Percentiles rank a stretch among this genome's conserved stretches.
These are phyloP conservation scores for Oplegnathus fasciatus DNA, from an alignment of 2,113 vertebrate species.

Conservation along the genomic window DNA sequence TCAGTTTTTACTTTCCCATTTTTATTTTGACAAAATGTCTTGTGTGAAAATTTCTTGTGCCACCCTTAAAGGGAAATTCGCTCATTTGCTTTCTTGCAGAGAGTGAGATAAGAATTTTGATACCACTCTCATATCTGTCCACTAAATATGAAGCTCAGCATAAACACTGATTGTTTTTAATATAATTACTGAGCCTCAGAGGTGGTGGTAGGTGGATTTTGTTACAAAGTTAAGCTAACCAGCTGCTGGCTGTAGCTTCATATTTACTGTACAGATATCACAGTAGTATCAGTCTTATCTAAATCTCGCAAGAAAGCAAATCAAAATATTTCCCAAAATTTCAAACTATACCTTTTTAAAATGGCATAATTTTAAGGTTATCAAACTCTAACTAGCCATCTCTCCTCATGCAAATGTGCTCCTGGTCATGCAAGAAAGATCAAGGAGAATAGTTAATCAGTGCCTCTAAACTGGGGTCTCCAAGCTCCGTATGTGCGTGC, in stretches of 20 bases:
- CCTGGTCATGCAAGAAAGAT: conserved; percentile 68
- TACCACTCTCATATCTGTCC: too few relatives aligned
- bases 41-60: not conserved
- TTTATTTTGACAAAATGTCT: not conserved
- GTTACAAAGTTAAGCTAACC: too few relatives aligned
- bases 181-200: too few relatives aligned
- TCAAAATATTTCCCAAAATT: not conserved
- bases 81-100: too few relatives aligned
- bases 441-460: conserved; percentile 77
- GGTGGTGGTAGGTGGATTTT: too few relatives aligned
- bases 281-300: not conserved
- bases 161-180: too few relatives aligned
- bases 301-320: not conserved
- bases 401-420: conserved; percentile 63
- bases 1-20: not conserved
- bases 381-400: not conserved
- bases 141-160: too few relatives aligned
- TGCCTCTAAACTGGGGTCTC: conserved; percentile 60
- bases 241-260: not conserved
- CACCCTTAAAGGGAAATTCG: too few relatives aligned
- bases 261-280: not conserved
- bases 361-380: not conserved
- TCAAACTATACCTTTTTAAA: not conserved
- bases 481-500: not conserved
- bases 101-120: too few relatives aligned